These are phyloP conservation scores for Diadema setosum DNA, from an alignment of 35 echinoderm and acorn worm genomes.

Conservation along the genomic window DNA sequence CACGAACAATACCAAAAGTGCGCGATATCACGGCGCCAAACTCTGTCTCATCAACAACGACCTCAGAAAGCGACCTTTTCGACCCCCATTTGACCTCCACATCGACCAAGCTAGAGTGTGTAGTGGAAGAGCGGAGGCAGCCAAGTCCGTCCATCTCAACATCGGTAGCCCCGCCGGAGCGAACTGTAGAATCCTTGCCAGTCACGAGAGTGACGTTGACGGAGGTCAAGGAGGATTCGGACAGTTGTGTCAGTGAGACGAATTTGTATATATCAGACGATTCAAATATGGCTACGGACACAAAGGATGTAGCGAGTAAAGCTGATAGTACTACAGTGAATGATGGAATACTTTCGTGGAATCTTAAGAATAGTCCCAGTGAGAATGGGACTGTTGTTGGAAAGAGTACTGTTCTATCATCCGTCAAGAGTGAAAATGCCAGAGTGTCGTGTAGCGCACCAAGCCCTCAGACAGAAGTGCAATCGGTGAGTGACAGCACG, in stretches of 20 bases:
- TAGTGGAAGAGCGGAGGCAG: background rate
- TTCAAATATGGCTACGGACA: slow-evolving; percentile 49
- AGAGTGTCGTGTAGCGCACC: background rate
- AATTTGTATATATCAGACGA: slow-evolving; percentile 73
- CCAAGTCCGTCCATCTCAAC: slow-evolving; percentile 17
- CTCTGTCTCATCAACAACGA: slow-evolving; percentile 67
- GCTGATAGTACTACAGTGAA: slow-evolving; percentile 57
- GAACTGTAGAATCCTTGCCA: background rate
- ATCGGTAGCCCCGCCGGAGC: background rate
- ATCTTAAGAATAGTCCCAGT: background rate
- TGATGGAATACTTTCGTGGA: slow-evolving; percentile 5
- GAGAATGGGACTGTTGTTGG: background rate
- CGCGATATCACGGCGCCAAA: slow-evolving; percentile 56
- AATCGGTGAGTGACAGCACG: background rate
- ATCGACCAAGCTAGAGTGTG: background rate
- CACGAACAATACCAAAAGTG: slow-evolving; percentile 71
- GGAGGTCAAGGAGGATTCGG: slow-evolving; percentile 41
- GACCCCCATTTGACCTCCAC: slow-evolving; percentile 75
- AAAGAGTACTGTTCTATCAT: background rate
- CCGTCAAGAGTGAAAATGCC: background rate
- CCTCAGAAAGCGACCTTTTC: slow-evolving; percentile 85
- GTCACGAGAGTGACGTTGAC: slow-evolving; percentile 35
- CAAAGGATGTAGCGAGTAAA: slow-evolving; percentile 30
- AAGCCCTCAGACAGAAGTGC: background rate
- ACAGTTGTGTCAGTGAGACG: slow-evolving; percentile 53